Evolutionary conservation across 2,113 vertebrate genomes (phyloP).

Genomic region (Mormoops blainvillei): DNA sequence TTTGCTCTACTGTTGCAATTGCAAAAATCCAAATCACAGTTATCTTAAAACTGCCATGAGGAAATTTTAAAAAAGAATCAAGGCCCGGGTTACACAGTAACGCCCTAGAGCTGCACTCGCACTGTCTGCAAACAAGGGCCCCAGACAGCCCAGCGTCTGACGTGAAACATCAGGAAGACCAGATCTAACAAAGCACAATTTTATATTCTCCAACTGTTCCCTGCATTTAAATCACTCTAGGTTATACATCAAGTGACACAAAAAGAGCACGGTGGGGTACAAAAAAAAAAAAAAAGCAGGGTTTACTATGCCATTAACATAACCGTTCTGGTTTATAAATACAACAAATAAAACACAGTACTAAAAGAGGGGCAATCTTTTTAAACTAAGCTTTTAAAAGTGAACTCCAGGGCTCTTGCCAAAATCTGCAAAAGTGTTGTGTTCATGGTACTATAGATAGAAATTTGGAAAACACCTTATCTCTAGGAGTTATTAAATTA

Average conservation of each 20-base stretch:
- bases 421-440: not conserved
- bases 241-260: not conserved
- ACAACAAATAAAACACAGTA: not conserved
- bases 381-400: not conserved
- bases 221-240: not conserved
- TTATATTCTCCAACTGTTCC: not conserved
- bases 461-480: not conserved
- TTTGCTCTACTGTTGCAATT: not conserved
- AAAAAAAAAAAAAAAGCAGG: not conserved
- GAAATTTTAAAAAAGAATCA: not conserved
- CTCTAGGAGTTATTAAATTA: not conserved
- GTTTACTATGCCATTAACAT: not conserved
- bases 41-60: not conserved
- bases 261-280: not conserved
- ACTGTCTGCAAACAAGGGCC: not conserved
- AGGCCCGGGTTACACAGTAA: not conserved
- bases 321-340: not conserved
- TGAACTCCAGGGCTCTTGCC: not conserved
- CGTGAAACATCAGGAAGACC: not conserved
- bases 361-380: too few relatives aligned
- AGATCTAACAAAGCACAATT: not conserved
- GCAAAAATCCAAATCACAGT: not conserved
- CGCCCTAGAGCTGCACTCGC: not conserved
- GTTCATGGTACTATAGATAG: not conserved
- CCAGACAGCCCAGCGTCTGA: not conserved